Percentiles rank a stretch among this genome's conserved stretches.
Conservation (phyloP, 2,797 vertebrate genomes). For the Sebastes matsubarae region DNA sequence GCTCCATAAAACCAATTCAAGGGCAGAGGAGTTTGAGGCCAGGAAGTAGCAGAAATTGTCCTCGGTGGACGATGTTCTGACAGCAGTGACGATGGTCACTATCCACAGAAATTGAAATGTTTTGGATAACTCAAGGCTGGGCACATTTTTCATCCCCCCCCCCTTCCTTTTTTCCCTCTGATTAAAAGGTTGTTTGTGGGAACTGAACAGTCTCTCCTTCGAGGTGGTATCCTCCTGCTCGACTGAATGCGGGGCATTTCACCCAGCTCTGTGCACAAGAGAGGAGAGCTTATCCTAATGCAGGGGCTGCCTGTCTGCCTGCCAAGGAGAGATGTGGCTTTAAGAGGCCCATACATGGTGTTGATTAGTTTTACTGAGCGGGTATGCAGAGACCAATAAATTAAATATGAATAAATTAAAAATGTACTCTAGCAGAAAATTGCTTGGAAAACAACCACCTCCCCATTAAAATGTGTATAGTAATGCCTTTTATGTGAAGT, state of each 20-base stretch:
- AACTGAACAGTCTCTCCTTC: conserved; percentile 72
- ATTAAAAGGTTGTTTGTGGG: conserved; percentile 80
- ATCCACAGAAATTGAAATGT: conserved; percentile 77
- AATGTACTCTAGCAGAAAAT: conserved; percentile 90
- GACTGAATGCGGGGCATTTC: conserved; percentile 66
- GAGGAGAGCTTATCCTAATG: conserved; percentile 73
- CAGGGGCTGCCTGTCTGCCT: conserved; percentile 67
- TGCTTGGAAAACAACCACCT: conserved; percentile 89
- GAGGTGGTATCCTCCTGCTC: conserved; percentile 68
- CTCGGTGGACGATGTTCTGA: conserved; percentile 66
- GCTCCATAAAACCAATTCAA: conserved; percentile 74
- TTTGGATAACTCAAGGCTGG: conserved; percentile 79
- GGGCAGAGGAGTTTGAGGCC: conserved; percentile 71
- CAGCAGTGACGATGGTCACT: conserved; percentile 67
- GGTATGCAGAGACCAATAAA: conserved; percentile 88
- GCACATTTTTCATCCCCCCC: conserved; percentile 71
- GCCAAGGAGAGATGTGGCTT: conserved; percentile 79
- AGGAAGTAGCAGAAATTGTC: conserved; percentile 47
- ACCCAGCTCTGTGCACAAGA: conserved; percentile 60
- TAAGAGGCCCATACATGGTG: conserved; percentile 84
- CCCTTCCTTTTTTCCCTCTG: conserved; percentile 34
- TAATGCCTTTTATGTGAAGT: conserved; percentile 87
- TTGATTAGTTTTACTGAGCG: conserved; percentile 87
- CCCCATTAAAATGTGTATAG: conserved; percentile 90
- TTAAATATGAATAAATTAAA: conserved; percentile 90